Conservation (phyloP, 2,888 invertebrate species). For the Panopea generosa region DNA sequence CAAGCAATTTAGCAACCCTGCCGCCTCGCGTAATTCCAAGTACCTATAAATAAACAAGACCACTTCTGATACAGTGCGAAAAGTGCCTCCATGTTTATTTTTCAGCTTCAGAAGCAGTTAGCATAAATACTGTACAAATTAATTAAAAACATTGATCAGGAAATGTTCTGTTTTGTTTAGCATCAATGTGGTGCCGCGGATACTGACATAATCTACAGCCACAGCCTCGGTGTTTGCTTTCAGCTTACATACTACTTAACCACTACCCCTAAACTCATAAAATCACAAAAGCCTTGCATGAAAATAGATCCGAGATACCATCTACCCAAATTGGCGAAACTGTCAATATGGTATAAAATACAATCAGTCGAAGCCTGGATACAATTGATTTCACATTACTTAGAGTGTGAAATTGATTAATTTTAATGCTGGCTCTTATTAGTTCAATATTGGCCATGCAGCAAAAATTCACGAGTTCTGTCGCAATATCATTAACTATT, state of each 20-base stretch:
- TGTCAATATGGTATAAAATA: slow-evolving; percentile 47
- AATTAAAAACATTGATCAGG: slow-evolving; percentile 1
- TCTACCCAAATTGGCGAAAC: slow-evolving; percentile 16
- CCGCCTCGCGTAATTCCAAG: too few relatives aligned
- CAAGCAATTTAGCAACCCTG: too few relatives aligned
- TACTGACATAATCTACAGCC: too few relatives aligned
- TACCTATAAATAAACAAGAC: too few relatives aligned
- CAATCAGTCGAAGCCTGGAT: slow-evolving; percentile 28
- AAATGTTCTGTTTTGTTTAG: too few relatives aligned
- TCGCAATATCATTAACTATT: too few relatives aligned
- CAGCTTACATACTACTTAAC: too few relatives aligned
- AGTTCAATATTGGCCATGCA: slow-evolving; percentile 36
- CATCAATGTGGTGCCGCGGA: too few relatives aligned
- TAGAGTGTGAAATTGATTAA: slow-evolving; percentile 46
- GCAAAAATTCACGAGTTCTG: too few relatives aligned
- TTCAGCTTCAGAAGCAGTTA: neutral
- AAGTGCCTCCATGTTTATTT: too few relatives aligned
- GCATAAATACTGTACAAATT: neutral
- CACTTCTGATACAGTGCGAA: too few relatives aligned
- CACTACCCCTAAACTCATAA: neutral
- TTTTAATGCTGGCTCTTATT: slow-evolving; percentile 27
- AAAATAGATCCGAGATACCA: slow-evolving; percentile 36
- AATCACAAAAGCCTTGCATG: neutral
- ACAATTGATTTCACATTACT: slow-evolving; percentile 54
- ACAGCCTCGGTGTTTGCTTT: too few relatives aligned